Evolutionary conservation across 1,140 invertebrate species (phyloP).

Genomic region (Cydia splendana): DNA sequence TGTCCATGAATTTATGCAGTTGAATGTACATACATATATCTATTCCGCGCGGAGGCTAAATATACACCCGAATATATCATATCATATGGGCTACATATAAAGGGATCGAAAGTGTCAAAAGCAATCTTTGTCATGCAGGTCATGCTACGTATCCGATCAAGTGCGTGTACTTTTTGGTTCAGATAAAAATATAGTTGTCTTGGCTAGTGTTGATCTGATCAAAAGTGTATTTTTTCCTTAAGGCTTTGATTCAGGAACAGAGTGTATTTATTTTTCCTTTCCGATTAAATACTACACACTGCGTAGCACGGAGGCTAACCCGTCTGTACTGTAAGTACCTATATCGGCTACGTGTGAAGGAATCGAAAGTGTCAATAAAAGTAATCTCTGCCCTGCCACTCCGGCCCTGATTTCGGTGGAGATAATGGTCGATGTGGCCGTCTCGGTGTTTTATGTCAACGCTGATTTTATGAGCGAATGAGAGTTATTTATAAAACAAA

Average conservation of each 20-base stretch:
- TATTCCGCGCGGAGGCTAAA: slow-evolving; percentile 28
- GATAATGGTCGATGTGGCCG: not conserved
- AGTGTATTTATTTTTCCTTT: not conserved
- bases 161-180: too few species aligned
- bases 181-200: too few species aligned
- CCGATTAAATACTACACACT: not conserved
- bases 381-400: not conserved
- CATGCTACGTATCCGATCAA: not conserved
- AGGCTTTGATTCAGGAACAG: too few species aligned
- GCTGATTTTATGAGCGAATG: not conserved
- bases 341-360: not conserved
- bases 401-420: not conserved
- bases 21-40: too few species aligned
- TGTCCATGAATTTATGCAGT: too few species aligned
- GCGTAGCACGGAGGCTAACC: not conserved
- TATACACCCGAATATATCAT: not conserved
- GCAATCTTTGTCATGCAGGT: not conserved
- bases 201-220: too few species aligned
- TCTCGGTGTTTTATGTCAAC: not conserved
- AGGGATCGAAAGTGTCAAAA: slow-evolving; percentile 17
- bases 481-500: not conserved
- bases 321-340: not conserved
- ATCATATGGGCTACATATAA: not conserved
- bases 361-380: slow-evolving; percentile 28
- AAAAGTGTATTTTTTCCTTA: too few species aligned